These are phyloP conservation scores for Agonopterix arenella DNA, from an alignment of 2,888 invertebrate genomes.

Conservation along the genomic window DNA sequence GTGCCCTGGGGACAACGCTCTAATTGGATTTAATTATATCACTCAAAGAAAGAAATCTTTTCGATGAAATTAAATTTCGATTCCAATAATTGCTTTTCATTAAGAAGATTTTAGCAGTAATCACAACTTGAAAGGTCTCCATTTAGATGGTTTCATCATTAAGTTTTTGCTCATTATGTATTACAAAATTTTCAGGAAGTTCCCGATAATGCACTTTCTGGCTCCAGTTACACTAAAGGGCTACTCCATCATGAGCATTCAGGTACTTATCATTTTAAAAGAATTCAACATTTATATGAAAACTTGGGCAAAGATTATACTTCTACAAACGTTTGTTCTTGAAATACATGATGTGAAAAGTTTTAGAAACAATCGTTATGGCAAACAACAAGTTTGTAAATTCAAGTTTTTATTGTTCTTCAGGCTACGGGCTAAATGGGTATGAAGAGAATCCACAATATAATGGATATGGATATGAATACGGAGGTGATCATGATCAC, in stretches of 20 bases:
- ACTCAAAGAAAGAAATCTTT: slow-evolving; percentile 12
- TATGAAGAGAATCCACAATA: slow-evolving; percentile 48
- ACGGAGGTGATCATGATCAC: slow-evolving; percentile 22
- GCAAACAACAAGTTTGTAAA: background rate
- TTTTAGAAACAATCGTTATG: too few relatives aligned
- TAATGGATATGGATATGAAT: slow-evolving; percentile 43
- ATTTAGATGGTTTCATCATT: too few relatives aligned
- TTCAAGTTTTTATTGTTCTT: slow-evolving; percentile 5
- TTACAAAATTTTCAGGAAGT: slow-evolving; percentile 44
- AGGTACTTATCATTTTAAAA: background rate
- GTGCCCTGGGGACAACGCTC: slow-evolving; percentile 25
- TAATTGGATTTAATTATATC: slow-evolving; percentile 43
- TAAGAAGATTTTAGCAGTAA: background rate
- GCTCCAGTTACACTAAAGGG: slow-evolving; percentile 50
- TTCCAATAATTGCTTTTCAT: slow-evolving; percentile 10
- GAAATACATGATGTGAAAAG: too few relatives aligned
- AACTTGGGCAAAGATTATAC: background rate
- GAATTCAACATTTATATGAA: background rate
- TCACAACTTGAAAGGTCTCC: too few relatives aligned
- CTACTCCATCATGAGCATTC: slow-evolving; percentile 35
- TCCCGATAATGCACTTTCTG: slow-evolving; percentile 48
- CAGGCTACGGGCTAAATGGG: slow-evolving; percentile 49
- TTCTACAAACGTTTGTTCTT: too few relatives aligned
- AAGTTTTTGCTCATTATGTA: background rate
- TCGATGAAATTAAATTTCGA: slow-evolving; percentile 6